Evolutionary conservation across 2,113 vertebrate genomes (phyloP).

Genomic region (Bucco capensis): DNA sequence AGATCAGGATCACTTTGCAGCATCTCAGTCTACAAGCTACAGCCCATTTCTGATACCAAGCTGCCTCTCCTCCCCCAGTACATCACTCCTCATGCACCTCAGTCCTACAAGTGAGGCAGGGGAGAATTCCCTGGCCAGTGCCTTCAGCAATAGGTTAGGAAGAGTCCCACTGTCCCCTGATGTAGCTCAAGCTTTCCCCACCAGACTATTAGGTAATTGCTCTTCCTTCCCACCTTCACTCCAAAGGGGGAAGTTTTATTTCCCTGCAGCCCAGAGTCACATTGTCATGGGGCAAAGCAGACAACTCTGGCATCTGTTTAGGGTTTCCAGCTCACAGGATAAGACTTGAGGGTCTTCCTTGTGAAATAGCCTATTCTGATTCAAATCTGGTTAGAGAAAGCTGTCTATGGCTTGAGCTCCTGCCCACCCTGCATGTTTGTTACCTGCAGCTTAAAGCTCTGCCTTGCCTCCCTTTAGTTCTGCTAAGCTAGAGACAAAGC

Average conservation of each 20-base stretch:
- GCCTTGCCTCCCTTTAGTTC: not conserved
- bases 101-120: not conserved
- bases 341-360: not conserved
- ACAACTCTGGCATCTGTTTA: not conserved
- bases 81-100: not conserved
- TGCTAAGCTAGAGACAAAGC: not conserved
- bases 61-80: not conserved
- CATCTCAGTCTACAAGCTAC: not conserved
- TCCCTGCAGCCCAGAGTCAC: not conserved
- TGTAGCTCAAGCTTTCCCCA: not conserved
- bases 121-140: not conserved
- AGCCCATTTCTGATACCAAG: accelerated
- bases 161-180: not conserved
- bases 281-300: not conserved
- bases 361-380: not conserved
- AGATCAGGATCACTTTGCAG: not conserved
- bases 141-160: not conserved
- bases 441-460: not conserved
- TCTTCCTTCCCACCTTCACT: not conserved
- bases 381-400: not conserved
- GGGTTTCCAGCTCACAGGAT: not conserved
- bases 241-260: not conserved
- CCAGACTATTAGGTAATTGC: not conserved
- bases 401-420: not conserved
- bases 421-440: not conserved